These are phyloP conservation scores for Flabesymbios commensalis DNA, from an alignment of 2,888 invertebrate species.

Conservation along the genomic window DNA sequence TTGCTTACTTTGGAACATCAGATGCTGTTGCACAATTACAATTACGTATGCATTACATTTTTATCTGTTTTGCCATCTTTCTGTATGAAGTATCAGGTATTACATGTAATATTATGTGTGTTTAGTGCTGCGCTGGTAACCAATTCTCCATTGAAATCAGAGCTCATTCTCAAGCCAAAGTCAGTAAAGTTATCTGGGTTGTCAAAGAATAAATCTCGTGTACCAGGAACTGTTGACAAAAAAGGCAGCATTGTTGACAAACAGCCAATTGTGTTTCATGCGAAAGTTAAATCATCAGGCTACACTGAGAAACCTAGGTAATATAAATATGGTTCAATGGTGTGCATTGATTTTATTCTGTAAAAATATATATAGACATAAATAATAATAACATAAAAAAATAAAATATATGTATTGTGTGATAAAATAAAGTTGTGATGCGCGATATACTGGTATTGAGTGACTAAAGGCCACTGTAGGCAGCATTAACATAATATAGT, in stretches of 20 bases:
- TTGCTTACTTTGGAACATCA: background rate
- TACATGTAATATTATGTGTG: background rate
- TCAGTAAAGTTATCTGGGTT: background rate
- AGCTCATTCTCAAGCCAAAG: constrained; percentile 41
- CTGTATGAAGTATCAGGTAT: no score
- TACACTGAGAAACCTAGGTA: constrained; percentile 47
- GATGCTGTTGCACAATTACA: background rate
- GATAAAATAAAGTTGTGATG: no score
- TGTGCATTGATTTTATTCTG: no score
- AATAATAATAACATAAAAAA: no score
- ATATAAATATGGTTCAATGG: background rate
- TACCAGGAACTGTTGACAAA: constrained; percentile 21
- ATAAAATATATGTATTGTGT: no score
- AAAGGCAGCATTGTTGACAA: constrained; percentile 38
- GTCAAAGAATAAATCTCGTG: background rate
- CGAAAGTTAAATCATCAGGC: constrained; percentile 56
- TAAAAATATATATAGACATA: no score
- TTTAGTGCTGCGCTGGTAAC: constrained; percentile 38
- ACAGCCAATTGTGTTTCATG: constrained; percentile 53
- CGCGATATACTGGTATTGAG: no score
- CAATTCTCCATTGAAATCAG: constrained; percentile 48
- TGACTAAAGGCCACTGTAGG: no score
- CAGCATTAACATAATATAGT: no score
- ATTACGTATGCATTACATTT: no score
- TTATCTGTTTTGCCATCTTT: no score